These are phyloP conservation scores for Dorcus hopei DNA, from an alignment of 2,888 invertebrate genomes.

Conservation along the genomic window DNA sequence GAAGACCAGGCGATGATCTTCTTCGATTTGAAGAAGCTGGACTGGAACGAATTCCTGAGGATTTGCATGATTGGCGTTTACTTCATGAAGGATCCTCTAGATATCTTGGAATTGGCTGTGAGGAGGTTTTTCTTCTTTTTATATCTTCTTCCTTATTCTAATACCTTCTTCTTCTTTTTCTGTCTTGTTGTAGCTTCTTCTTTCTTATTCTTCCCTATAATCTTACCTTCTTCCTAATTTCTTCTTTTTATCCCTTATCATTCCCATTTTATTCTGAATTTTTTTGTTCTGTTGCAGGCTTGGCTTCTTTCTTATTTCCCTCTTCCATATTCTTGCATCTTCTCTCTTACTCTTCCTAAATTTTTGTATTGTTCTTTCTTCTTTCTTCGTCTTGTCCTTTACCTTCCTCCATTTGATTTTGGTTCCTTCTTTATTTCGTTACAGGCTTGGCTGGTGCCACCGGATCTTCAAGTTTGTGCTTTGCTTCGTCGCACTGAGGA, in stretches of 20 bases:
- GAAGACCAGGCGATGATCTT: slow-evolving; percentile 63
- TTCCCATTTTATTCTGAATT: not conserved
- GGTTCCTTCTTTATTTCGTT: too few relatives aligned
- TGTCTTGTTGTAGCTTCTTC: not conserved
- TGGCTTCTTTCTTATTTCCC: too few relatives aligned
- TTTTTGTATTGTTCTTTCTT: too few relatives aligned
- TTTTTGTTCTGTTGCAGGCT: too few relatives aligned
- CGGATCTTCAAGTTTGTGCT: too few relatives aligned
- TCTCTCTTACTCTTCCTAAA: too few relatives aligned
- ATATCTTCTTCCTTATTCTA: not conserved
- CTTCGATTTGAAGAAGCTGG: slow-evolving; percentile 66
- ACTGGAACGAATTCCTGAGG: slow-evolving; percentile 71
- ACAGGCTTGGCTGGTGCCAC: too few relatives aligned
- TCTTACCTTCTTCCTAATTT: not conserved
- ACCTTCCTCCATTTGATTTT: too few relatives aligned
- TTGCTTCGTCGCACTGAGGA: too few relatives aligned
- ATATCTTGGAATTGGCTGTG: slow-evolving; percentile 51
- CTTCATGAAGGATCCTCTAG: slow-evolving; percentile 73
- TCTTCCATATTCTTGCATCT: too few relatives aligned
- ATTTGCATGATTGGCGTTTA: slow-evolving; percentile 69
- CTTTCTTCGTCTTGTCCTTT: too few relatives aligned
- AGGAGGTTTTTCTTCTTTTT: slow-evolving; percentile 2
- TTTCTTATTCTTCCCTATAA: not conserved
- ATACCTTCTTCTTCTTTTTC: not conserved
- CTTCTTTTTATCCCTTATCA: too few relatives aligned